phyloP scores from a whole-genome alignment of 1,140 invertebrate species.

The Centruroides vittatus region DNA sequence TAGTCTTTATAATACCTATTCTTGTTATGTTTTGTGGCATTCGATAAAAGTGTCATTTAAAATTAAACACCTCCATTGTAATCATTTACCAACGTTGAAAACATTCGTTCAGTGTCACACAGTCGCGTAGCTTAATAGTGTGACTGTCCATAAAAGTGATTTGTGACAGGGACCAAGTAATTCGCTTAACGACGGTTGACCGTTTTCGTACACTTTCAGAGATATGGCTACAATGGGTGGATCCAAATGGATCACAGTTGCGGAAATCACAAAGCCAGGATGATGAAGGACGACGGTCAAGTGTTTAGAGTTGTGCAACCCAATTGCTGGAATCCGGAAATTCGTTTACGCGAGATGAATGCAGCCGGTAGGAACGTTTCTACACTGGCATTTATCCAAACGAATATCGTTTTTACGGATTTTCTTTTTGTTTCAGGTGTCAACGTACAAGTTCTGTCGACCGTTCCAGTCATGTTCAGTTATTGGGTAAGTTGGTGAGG shows the following conservation, averaged over 20 bases:
- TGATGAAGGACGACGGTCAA: slow-evolving; percentile 40
- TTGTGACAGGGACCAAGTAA: too few relatives aligned
- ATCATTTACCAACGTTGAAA: too few relatives aligned
- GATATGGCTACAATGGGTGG: slow-evolving; percentile 45
- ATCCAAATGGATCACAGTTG: slow-evolving; percentile 33
- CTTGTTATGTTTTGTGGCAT: too few relatives aligned
- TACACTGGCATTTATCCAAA: background rate
- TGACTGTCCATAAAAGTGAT: too few relatives aligned
- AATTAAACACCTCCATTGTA: too few relatives aligned
- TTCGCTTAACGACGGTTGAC: too few relatives aligned
- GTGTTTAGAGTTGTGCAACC: slow-evolving; percentile 40
- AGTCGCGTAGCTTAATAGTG: too few relatives aligned
- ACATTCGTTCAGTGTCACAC: too few relatives aligned
- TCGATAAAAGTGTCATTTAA: too few relatives aligned
- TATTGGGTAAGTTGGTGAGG: slow-evolving; percentile 38
- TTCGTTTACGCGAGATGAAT: slow-evolving; percentile 35
- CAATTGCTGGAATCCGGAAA: slow-evolving; percentile 39
- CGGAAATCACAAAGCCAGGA: slow-evolving; percentile 29
- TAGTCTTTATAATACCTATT: too few relatives aligned
- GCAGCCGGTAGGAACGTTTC: slow-evolving; percentile 23
- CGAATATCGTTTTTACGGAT: background rate
- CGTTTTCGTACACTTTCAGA: slow-evolving; percentile 23
- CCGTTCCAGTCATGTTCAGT: slow-evolving; percentile 49
- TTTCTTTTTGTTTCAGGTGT: slow-evolving; percentile 29
- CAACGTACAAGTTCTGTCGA: slow-evolving; percentile 43